Evolutionary conservation across 2,113 vertebrate species (phyloP).

Genomic region (Chamaea fasciata): DNA sequence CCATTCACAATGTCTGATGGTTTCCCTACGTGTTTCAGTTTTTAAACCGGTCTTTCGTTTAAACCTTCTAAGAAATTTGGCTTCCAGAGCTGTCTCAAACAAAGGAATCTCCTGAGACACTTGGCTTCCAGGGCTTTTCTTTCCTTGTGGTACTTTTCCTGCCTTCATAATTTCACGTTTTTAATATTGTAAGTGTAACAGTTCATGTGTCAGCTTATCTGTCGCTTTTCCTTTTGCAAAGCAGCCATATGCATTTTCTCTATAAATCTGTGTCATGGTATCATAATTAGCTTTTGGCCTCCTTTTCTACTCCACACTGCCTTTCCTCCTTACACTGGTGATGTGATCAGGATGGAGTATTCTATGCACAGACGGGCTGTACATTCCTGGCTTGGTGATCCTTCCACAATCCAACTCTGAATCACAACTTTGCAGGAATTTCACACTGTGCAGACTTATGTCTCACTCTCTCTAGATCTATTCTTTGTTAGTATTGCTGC

Average conservation of each 20-base stretch:
- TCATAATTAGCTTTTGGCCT: background rate
- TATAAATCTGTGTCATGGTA: background rate
- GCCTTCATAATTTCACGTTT: background rate
- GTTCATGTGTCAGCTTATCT: background rate
- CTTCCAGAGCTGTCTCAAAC: background rate
- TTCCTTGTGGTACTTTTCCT: background rate
- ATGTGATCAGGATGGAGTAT: background rate
- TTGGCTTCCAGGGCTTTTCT: background rate
- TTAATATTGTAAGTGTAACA: background rate
- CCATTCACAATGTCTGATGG: background rate
- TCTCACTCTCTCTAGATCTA: background rate
- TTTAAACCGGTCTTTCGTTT: background rate
- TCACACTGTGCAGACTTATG: background rate
- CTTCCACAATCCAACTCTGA: background rate
- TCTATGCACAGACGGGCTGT: background rate
- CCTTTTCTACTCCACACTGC: background rate
- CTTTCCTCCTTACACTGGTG: background rate
- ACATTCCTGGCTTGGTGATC: background rate
- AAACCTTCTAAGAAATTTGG: background rate
- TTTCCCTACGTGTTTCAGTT: background rate
- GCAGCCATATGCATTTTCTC: background rate
- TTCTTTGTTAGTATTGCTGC: conserved; percentile 6
- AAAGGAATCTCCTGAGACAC: background rate
- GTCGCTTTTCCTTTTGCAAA: background rate
- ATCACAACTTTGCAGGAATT: background rate